Evolutionary conservation across 2,797 vertebrate genomes (phyloP), one percentile per base, ranked within the genome.

Genomic region (Stomatorhinus walkeri): DNA sequence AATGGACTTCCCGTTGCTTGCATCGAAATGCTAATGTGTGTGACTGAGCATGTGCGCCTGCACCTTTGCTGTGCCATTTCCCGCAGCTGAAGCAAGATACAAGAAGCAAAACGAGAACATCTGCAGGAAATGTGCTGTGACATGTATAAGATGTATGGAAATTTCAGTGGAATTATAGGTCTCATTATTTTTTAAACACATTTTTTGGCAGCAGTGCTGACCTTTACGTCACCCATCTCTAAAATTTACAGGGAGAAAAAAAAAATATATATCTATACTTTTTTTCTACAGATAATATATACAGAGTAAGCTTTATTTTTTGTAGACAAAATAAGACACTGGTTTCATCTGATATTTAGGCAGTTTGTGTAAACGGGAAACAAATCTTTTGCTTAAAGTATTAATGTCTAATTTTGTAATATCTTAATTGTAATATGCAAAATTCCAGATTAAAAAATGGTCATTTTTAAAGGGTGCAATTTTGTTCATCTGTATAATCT

Each of bases 201-300:
- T 32, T 76, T 76, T 59, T 76, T 89, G n/a, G 68, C 86, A 88
- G 68, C 84, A 48, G 59, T 85, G 86, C 87, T 90, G 89, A 49
- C 84, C 56, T 52, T 89, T 48, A 49, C 40, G 22, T 28, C 54
- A 51, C 16, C 48, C 87, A 12, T 36, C 36, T 40, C 79, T 85
- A 79, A 86, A 16, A 40, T 49, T 48, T 84, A 4, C 9, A 14
- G 24, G 88, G 88, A 54, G 72, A 86, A 88, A 54, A 48, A 48
- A 46, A 6, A 46, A 0, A 14, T 76, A 49, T 56, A 68, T 48
- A 40, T 85, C 56, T 83, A 89, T 84, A 43, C 72, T 49, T 61
- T 87, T 52, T 88, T 89, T 87, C 76, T 90, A 88, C 40, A 88
- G 46, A 89, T 89, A 89, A 90, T 89, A 88, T 90, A 88, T 83